Conservation (phyloP, 2,888 invertebrate species). For the Pocota personata region DNA sequence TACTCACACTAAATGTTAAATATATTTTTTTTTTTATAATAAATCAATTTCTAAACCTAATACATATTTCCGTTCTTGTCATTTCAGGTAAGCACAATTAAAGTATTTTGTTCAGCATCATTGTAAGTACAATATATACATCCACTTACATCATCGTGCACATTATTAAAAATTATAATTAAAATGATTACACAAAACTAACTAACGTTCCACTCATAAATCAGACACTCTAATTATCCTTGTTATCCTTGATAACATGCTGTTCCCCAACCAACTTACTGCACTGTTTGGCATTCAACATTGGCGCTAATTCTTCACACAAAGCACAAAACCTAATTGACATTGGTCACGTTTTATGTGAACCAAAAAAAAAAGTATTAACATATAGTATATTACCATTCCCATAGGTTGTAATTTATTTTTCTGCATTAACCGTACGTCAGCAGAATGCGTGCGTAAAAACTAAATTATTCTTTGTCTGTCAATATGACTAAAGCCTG, state of each 20-base stretch:
- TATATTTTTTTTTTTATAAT: too few species aligned
- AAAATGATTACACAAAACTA: constrained; percentile 4
- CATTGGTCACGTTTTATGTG: constrained; percentile 48
- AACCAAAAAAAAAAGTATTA: neutral
- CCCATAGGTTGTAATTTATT: constrained; percentile 7
- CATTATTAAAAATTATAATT: constrained; percentile 48
- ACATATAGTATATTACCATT: neutral
- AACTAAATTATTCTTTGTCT: constrained; percentile 7
- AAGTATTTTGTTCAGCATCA: constrained; percentile 12
- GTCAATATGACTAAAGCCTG: neutral
- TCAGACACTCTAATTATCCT: constrained; percentile 49
- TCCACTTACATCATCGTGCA: neutral
- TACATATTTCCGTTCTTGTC: constrained; percentile 6
- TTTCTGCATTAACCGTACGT: neutral
- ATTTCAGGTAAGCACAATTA: constrained; percentile 56
- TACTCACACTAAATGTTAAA: too few species aligned
- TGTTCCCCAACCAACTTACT: neutral
- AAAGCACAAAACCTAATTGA: constrained; percentile 40
- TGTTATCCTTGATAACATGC: constrained; percentile 54
- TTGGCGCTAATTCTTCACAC: neutral
- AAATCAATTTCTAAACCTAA: too few species aligned
- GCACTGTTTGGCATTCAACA: neutral
- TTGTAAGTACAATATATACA: constrained; percentile 16
- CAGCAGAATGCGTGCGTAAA: neutral
- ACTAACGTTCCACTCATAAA: constrained; percentile 20